Percentiles rank a stretch among this genome's conserved stretches.
phyloP scores from a whole-genome alignment of 2,888 invertebrate species.

The Drosophila putrida region DNA sequence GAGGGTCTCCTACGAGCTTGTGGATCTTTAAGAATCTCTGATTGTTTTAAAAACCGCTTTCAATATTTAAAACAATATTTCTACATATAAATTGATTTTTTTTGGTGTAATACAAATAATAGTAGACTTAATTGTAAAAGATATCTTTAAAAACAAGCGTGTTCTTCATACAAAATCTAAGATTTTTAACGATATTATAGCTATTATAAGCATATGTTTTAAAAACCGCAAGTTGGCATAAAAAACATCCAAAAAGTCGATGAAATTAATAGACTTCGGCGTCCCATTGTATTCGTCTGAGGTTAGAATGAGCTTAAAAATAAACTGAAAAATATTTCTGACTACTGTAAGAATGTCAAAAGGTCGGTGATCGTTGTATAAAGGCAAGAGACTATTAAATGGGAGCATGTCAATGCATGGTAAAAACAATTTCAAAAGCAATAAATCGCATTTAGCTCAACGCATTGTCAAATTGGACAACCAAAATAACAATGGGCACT shows the following conservation, averaged over 20 bases:
- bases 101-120: no score
- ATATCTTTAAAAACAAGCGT: no score
- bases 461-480: constrained; percentile 36
- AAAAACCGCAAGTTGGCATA: background rate
- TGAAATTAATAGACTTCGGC: background rate
- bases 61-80: no score
- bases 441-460: constrained; percentile 66
- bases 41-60: no score
- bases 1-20: no score
- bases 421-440: constrained; percentile 41
- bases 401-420: constrained; percentile 59
- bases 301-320: background rate
- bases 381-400: constrained; percentile 25
- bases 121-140: no score
- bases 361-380: constrained; percentile 63
- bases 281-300: background rate
- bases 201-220: background rate
- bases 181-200: no score
- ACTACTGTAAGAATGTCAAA: constrained; percentile 17
- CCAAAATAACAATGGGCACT: constrained; percentile 51
- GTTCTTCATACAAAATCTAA: no score
- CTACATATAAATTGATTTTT: no score
- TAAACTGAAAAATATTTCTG: background rate
- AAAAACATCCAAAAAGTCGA: no score
- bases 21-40: no score